Evolutionary conservation across 1,140 invertebrate species (phyloP), one percentile per base, ranked within the genome.

Genomic region (Drosophila sturtevanti): DNA sequence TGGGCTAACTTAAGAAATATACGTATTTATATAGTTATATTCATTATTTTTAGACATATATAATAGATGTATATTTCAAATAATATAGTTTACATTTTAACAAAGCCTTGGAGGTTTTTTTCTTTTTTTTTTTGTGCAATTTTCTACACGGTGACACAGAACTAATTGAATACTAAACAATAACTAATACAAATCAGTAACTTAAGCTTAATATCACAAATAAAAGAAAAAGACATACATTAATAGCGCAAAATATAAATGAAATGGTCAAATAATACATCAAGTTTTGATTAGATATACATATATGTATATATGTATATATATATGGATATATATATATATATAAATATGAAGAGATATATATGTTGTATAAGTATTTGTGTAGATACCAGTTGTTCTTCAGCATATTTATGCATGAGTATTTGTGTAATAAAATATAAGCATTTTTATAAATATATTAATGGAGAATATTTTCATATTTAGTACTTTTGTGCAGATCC

Each of bases 141-240:
- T 48, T 85, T 86, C 81, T 85, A 85, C 81, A 85, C 81, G 65
- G 74, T 86, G 75, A 65, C 68, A 34, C 68, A 76, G 27, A 68
- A 74, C 34, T 37, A 48, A 55, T 64, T 51, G 4, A 67, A 76
- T 48, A 31, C 65, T 63, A 54, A 59, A 55, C 48, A 61, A 70
- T 60, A 27, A 35, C 59, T 67, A 62, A 51, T 48, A 66, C 58
- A 51, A 72, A 78, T 73, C 59, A 52, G n/a, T 6, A 72, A 76
- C 44, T 55, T 67, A 77, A 51, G 52, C 62, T 63, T 52, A 72
- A 68, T 68, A 58, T 72, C 68, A 51, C 65, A 66, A 74, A 37
- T 2, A 59, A 64, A 77, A 71, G 66, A 56, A 34, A 63, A 69
- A 69, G 54, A 63, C 41, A 54, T 63, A 60, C 58, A 41, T 63